phyloP scores from a whole-genome alignment of 1,140 invertebrate genomes.

The Hydropsyche tenuis region DNA sequence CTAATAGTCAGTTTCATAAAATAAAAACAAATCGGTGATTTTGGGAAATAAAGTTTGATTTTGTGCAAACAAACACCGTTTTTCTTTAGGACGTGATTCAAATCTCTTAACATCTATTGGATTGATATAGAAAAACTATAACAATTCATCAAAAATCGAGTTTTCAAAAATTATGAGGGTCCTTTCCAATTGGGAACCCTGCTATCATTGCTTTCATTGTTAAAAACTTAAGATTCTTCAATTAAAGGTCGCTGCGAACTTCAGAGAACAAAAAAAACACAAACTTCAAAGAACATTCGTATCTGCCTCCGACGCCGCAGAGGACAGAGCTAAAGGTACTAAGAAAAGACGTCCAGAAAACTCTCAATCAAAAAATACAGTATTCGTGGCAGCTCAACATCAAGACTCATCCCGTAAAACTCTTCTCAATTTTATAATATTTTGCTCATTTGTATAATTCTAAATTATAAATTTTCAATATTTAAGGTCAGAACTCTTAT shows the following conservation, averaged over 20 bases:
- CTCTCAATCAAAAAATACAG: background rate
- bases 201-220: no score
- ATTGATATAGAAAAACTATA: no score
- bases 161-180: background rate
- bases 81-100: no score
- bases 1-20: no score
- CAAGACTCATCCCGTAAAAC: constrained; percentile 6
- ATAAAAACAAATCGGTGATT: no score
- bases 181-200: background rate
- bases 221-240: constrained; percentile 51
- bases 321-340: constrained; percentile 60
- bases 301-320: constrained; percentile 69
- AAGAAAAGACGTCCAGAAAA: constrained; percentile 55
- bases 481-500: background rate
- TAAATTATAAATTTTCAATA: background rate
- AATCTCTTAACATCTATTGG: no score
- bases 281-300: constrained; percentile 71
- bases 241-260: constrained; percentile 65
- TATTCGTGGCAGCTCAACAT: constrained; percentile 33
- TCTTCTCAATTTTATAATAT: no score
- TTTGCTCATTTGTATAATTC: no score
- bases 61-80: no score
- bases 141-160: background rate
- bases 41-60: no score
- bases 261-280: constrained; percentile 63